A percentile compares a stretch with the other conserved stretches of the same genome.
Conservation (phyloP, 2,888 invertebrate species). For the Pyrochroa serraticornis region DNA sequence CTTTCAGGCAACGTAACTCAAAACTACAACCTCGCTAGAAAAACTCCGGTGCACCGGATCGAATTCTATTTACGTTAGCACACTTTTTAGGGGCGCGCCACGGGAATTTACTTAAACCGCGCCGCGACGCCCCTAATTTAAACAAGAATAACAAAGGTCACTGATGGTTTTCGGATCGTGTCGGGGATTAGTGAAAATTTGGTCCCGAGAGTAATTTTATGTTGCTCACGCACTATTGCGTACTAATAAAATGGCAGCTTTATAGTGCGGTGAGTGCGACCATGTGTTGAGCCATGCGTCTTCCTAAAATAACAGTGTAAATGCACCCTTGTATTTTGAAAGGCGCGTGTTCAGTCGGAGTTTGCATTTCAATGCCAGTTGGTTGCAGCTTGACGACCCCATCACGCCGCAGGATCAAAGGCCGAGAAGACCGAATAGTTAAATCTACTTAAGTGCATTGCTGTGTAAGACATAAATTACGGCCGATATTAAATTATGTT, state of each 20-base stretch:
- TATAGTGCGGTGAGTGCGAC: slow-evolving; percentile 30
- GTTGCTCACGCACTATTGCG: slow-evolving; percentile 41
- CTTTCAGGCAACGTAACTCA: slow-evolving; percentile 42
- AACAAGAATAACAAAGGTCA: slow-evolving; percentile 38
- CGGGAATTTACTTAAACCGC: slow-evolving; percentile 23
- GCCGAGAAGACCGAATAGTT: slow-evolving; percentile 36
- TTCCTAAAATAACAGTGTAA: slow-evolving; percentile 47
- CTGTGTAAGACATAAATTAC: slow-evolving; percentile 43
- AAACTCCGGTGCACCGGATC: slow-evolving; percentile 20
- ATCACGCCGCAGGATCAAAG: slow-evolving; percentile 36
- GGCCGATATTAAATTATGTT: slow-evolving; percentile 33
- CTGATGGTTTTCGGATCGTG: slow-evolving; percentile 36
- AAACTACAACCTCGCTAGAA: slow-evolving; percentile 27
- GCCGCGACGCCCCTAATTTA: slow-evolving; percentile 32
- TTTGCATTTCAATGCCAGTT: slow-evolving; percentile 42
- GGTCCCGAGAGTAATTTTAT: slow-evolving; percentile 35
- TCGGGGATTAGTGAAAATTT: slow-evolving; percentile 36
- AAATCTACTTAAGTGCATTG: slow-evolving; percentile 42
- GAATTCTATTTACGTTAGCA: slow-evolving; percentile 17
- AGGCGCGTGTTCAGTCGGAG: slow-evolving; percentile 33
- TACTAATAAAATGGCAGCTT: slow-evolving; percentile 38
- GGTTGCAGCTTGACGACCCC: slow-evolving; percentile 40
- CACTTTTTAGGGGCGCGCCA: neutral
- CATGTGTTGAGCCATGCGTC: slow-evolving; percentile 39
- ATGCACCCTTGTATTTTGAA: slow-evolving; percentile 35